Conservation (phyloP, 2,113 vertebrate genomes). For the Oreocharis arfaki region DNA sequence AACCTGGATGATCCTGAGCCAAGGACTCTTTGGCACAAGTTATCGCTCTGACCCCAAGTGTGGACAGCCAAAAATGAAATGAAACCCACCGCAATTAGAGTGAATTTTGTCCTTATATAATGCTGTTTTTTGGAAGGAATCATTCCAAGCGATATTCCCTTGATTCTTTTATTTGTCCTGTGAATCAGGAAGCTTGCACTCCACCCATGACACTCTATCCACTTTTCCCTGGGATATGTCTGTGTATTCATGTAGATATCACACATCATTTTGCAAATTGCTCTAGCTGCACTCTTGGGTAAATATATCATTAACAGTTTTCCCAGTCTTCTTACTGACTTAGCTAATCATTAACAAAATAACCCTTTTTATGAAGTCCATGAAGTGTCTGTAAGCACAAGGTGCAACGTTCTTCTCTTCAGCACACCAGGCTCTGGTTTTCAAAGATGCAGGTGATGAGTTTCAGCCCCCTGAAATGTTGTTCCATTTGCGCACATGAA, state of each 20-base stretch:
- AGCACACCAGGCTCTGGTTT: background rate
- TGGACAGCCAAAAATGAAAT: background rate
- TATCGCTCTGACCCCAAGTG: background rate
- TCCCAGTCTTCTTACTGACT: background rate
- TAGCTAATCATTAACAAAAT: slow-evolving; percentile 2
- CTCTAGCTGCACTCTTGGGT: background rate
- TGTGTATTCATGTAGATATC: background rate
- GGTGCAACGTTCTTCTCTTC: background rate
- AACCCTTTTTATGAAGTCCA: background rate
- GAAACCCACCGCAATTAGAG: fast-evolving
- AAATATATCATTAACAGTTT: background rate
- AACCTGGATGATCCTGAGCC: background rate
- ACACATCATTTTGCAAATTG: background rate
- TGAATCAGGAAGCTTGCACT: background rate
- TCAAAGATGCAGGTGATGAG: background rate
- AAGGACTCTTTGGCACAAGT: background rate
- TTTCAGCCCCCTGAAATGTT: background rate
- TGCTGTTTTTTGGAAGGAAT: background rate
- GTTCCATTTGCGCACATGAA: background rate
- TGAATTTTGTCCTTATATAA: background rate
- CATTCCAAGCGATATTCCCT: background rate
- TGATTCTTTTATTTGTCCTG: background rate
- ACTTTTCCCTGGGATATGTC: background rate
- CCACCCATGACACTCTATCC: background rate
- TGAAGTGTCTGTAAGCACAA: background rate